These are phyloP conservation scores for Ornithoptera priamus DNA, from an alignment of 2,888 invertebrate species.

Conservation along the genomic window DNA sequence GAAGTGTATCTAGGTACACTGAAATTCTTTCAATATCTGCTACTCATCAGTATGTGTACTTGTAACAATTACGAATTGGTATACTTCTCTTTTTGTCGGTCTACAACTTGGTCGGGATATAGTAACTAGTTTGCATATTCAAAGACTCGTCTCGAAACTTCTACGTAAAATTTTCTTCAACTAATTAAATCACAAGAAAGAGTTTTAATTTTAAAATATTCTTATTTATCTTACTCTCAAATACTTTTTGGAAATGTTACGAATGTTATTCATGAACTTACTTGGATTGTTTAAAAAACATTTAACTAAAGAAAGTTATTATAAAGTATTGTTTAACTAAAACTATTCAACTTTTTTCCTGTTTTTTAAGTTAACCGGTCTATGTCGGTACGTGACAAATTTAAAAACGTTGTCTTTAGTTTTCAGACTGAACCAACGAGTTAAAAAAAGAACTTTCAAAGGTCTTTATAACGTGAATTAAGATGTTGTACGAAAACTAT, in stretches of 20 bases:
- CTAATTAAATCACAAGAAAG: slow-evolving; percentile 16
- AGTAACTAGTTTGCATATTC: slow-evolving; percentile 25
- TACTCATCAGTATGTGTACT: neutral
- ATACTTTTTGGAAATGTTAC: neutral
- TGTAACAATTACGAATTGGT: neutral
- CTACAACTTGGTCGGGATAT: slow-evolving; percentile 3
- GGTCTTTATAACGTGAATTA: neutral
- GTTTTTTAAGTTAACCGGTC: no score
- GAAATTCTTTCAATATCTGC: neutral
- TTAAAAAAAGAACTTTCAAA: neutral
- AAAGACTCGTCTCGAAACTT: slow-evolving; percentile 15
- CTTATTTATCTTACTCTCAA: neutral
- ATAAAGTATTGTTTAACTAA: neutral
- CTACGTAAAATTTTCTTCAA: slow-evolving; percentile 9
- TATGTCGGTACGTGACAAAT: no score
- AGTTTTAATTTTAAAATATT: slow-evolving; percentile 8
- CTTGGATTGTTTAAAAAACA: neutral
- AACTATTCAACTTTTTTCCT: no score
- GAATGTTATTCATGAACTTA: neutral
- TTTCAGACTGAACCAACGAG: neutral
- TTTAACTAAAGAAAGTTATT: neutral
- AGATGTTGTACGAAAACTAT: neutral
- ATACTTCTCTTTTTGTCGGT: neutral
- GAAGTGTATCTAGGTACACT: neutral
- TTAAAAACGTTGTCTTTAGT: neutral